These are phyloP conservation scores for Odontomyia ornata DNA, from an alignment of 2,888 invertebrate species.

Conservation along the genomic window DNA sequence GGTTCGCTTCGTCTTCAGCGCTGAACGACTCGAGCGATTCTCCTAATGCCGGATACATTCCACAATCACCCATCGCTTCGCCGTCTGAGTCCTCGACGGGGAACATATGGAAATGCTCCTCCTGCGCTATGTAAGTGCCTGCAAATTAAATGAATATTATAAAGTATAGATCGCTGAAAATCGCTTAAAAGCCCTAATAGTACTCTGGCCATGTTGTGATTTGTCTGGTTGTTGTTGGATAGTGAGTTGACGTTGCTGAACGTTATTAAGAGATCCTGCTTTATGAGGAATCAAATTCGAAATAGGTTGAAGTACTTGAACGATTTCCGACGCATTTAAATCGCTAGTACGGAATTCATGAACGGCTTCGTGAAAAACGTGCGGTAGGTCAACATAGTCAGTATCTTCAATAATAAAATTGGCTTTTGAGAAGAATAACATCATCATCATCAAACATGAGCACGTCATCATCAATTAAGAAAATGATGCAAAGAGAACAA, in stretches of 20 bases:
- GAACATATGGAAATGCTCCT: slow-evolving; percentile 56
- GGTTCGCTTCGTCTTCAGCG: slow-evolving; percentile 58
- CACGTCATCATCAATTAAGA: slow-evolving; percentile 41
- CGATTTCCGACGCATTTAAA: slow-evolving; percentile 59
- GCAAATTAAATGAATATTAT: slow-evolving; percentile 37
- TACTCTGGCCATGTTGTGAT: slow-evolving; percentile 48
- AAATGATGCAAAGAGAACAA: slow-evolving; percentile 43
- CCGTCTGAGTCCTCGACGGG: slow-evolving; percentile 54
- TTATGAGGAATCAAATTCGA: slow-evolving; percentile 56
- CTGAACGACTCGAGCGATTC: slow-evolving; percentile 59
- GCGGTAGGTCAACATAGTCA: slow-evolving; percentile 57
- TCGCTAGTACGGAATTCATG: slow-evolving; percentile 60
- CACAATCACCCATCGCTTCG: slow-evolving; percentile 54
- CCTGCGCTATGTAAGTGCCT: slow-evolving; percentile 54
- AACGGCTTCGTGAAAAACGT: slow-evolving; percentile 57
- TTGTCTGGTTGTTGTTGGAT: slow-evolving; percentile 48
- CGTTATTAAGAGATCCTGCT: slow-evolving; percentile 55
- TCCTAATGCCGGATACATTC: slow-evolving; percentile 59
- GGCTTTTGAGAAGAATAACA: slow-evolving; percentile 48
- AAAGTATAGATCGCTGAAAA: not conserved
- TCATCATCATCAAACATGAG: slow-evolving; percentile 32
- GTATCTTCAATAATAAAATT: slow-evolving; percentile 56
- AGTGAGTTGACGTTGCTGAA: slow-evolving; percentile 58
- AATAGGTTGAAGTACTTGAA: slow-evolving; percentile 61
- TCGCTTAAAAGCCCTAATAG: slow-evolving; percentile 34